Conservation (phyloP, 2,888 invertebrate genomes). For the Trissonchulus sp. region DNA sequence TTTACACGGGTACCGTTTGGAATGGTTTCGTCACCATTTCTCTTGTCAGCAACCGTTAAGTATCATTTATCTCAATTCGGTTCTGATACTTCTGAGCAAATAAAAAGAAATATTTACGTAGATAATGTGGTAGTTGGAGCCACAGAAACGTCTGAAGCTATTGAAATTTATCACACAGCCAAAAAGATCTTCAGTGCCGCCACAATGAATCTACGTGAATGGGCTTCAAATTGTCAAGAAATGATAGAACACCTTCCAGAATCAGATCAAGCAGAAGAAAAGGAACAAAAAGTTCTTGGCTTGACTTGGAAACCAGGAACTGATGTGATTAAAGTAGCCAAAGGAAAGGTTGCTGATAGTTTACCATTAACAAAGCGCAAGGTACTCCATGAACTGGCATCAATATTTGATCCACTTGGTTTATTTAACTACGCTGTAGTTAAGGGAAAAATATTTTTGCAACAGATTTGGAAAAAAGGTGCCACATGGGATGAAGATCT, state of each 20-base stretch:
- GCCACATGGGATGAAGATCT: constrained; percentile 1
- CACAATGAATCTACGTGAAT: constrained; percentile 16
- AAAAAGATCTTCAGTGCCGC: constrained; percentile 8
- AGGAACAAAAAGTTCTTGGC: constrained; percentile 17
- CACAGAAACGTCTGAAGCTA: not conserved
- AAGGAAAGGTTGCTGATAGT: not conserved
- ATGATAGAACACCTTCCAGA: too few species aligned
- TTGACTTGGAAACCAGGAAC: constrained; percentile 6
- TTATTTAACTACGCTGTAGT: not conserved
- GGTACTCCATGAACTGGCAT: not conserved
- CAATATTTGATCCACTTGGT: constrained; percentile 22
- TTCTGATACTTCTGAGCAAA: not conserved
- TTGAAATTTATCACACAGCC: not conserved
- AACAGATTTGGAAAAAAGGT: constrained; percentile 11
- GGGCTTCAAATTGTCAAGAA: constrained; percentile 14
- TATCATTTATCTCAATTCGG: not conserved
- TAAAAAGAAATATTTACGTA: constrained; percentile 31
- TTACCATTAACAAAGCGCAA: constrained; percentile 19
- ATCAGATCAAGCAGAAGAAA: not conserved
- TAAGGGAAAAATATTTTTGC: constrained; percentile 9
- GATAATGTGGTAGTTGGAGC: too few species aligned
- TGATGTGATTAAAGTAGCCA: not conserved
- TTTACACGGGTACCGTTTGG: too few species aligned
- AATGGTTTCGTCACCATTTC: too few species aligned
- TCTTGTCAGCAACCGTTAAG: constrained; percentile 8